These are phyloP conservation scores for Ailuropoda melanoleuca DNA, from an alignment of 2,113 vertebrate genomes.

Conservation along the genomic window DNA sequence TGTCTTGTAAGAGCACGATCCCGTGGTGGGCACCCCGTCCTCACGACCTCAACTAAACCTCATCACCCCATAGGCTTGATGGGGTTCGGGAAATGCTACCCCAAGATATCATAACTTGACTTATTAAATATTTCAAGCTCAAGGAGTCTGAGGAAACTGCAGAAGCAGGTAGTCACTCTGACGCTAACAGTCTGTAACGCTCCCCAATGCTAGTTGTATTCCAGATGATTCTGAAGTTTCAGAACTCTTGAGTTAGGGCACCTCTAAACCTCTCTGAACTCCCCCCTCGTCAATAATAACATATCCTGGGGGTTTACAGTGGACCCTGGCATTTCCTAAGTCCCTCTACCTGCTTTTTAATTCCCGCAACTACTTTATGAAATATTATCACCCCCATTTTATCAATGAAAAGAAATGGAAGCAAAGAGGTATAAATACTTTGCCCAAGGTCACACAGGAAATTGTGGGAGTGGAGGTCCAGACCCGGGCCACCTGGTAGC, in stretches of 20 bases:
- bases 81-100: background rate
- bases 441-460: background rate
- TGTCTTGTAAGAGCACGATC: background rate
- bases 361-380: background rate
- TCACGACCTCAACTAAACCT: background rate
- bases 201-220: background rate
- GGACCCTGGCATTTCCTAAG: too few species aligned
- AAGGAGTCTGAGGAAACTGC: background rate
- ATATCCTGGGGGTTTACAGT: background rate
- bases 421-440: background rate
- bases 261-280: background rate
- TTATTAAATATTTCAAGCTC: background rate
- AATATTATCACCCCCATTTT: background rate
- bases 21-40: background rate
- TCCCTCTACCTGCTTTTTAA: background rate
- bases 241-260: background rate
- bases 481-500: too few species aligned
- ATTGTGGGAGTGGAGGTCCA: background rate
- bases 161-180: background rate
- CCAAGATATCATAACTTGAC: background rate
- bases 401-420: background rate
- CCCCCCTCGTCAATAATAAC: background rate
- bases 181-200: background rate
- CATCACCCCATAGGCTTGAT: background rate
- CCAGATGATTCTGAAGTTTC: background rate